Evolutionary conservation across 2,888 invertebrate genomes (phyloP).

Genomic region (Meteorus cinctellus): DNA sequence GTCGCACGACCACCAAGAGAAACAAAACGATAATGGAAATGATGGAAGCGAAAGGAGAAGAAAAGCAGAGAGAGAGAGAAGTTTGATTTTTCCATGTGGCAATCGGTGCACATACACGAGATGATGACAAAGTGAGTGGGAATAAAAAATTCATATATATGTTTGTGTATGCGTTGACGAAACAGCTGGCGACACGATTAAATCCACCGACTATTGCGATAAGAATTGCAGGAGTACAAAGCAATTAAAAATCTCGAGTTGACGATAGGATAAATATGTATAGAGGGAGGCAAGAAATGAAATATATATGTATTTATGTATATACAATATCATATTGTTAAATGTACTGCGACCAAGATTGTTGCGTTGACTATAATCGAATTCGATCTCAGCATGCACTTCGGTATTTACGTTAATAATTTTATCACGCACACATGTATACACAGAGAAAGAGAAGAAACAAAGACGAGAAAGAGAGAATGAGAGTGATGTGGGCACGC

Average conservation of each 20-base stretch:
- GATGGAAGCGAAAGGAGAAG: constrained; percentile 22
- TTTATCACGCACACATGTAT: constrained; percentile 59
- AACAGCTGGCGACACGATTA: constrained; percentile 20
- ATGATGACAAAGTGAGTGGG: background rate
- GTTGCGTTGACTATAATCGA: constrained; percentile 51
- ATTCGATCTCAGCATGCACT: constrained; percentile 62
- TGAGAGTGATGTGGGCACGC: constrained; percentile 32
- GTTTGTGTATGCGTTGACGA: background rate
- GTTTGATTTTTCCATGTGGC: background rate
- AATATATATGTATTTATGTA: constrained; percentile 30
- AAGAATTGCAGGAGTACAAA: constrained; percentile 51
- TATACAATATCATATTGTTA: constrained; percentile 33
- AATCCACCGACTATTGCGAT: constrained; percentile 31
- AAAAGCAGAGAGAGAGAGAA: background rate
- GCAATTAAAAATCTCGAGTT: constrained; percentile 62
- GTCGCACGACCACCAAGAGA: background rate
- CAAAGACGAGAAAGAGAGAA: background rate
- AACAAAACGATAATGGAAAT: constrained; percentile 19
- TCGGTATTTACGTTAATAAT: constrained; percentile 66
- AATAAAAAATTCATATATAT: constrained; percentile 21
- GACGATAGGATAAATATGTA: constrained; percentile 53
- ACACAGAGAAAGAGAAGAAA: constrained; percentile 13
- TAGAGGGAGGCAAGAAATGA: constrained; percentile 25
- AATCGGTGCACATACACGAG: background rate
- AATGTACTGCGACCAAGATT: constrained; percentile 52